Evolutionary conservation across 1,140 invertebrate species (phyloP), one percentile per base, ranked within the genome.

Genomic region (Magallana ariakensis): DNA sequence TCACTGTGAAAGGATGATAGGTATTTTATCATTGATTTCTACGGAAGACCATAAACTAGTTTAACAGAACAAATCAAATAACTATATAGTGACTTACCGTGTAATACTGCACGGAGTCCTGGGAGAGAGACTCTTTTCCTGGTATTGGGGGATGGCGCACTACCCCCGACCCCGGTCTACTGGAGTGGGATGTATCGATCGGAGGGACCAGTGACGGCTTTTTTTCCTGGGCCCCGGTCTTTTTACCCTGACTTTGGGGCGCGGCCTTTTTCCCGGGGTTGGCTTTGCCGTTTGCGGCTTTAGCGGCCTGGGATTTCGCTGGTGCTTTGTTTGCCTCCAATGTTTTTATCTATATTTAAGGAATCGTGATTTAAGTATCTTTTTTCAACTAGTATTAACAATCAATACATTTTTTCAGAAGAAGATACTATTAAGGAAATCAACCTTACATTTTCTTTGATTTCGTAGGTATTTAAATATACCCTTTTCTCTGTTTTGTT

Each of bases 61-160:
- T 46, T 0, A 46, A 46, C 33, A 46, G 33, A 46, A 46, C 0
- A 2, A 46, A 46, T 46, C 0, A 46, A 46, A 46, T 46, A 46
- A 46, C 3, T 4, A 46, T 46, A 5, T 46, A 46, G 33, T 33
- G 19, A 75, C 66, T 82, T 54, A 89, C 89, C 82, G 58, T 86
- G 82, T 89, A 89, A 60, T 89, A 89, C 16, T 81, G 80, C 15
- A 81, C 80, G 33, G 86, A 84, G 58, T 89, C 82, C 8, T 87
- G 46, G 2, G 80, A 70, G 19, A 85, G 85, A 7, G 87, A 8
- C 19, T 85, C 84, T 26, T 85, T 80, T n/a, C 84, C 84, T 54
- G 22, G 22, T 4, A 89, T 80, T 2, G 85, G 85, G 19, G 89
- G 89, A 56, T 89, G 89, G 81, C 85, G 87, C 3, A 80, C 19